A percentile compares a stretch with the other conserved stretches of the same genome.
These are phyloP conservation scores for Melieria crassipennis DNA, from an alignment of 2,888 invertebrate species.

Conservation along the genomic window DNA sequence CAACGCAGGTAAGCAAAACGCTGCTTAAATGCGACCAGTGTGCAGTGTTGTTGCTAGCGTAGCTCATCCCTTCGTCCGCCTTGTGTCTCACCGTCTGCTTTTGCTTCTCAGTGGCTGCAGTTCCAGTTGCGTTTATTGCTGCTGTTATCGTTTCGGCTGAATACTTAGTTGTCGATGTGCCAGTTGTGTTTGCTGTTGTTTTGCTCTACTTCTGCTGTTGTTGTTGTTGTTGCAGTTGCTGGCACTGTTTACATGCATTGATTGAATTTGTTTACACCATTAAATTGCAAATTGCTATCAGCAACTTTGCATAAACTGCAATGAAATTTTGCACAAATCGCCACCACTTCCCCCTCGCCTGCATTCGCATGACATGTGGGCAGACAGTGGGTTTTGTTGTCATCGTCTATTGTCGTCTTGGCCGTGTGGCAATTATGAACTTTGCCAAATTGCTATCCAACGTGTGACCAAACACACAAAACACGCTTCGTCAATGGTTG, in stretches of 20 bases:
- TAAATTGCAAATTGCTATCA: constrained; percentile 65
- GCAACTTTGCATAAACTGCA: constrained; percentile 62
- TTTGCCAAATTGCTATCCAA: too few relatives aligned
- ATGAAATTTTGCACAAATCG: constrained; percentile 22
- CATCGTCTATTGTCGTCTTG: neutral
- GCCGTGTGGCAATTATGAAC: too few relatives aligned
- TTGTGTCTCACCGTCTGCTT: neutral
- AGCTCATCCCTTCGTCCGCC: neutral
- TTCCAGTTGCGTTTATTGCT: constrained; percentile 21
- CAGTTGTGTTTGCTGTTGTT: neutral
- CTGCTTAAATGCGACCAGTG: neutral
- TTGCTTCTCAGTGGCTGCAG: constrained; percentile 7
- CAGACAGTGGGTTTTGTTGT: neutral
- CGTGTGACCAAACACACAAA: too few relatives aligned
- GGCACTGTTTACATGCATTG: constrained; percentile 52
- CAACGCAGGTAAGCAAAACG: neutral
- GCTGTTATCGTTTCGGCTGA: constrained; percentile 4
- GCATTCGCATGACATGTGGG: neutral
- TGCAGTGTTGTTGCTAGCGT: neutral
- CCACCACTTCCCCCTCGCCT: neutral
- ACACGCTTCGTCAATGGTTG: too few relatives aligned
- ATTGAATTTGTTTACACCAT: constrained; percentile 65
- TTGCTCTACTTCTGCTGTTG: constrained; percentile 11
- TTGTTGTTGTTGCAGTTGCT: constrained; percentile 25
- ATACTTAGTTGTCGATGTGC: neutral